Evolutionary conservation across 2,888 invertebrate species (phyloP).

Genomic region (Cataglyphis albicans): DNA sequence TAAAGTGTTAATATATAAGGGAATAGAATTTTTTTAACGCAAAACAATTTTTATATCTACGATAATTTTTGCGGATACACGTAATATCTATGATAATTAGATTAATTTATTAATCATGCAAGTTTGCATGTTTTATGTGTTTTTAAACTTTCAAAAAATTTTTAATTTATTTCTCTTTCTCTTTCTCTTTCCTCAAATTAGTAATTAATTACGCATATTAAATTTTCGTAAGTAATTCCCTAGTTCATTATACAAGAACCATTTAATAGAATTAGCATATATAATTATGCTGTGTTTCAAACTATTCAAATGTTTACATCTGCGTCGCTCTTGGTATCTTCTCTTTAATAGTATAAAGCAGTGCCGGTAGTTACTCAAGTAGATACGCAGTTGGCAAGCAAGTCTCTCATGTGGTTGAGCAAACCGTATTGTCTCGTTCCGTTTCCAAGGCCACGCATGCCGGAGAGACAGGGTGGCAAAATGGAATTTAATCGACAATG

Average conservation of each 20-base stretch:
- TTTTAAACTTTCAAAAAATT: not conserved
- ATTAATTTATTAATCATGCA: not conserved
- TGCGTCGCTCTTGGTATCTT: not conserved
- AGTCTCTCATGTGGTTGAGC: conserved; percentile 35
- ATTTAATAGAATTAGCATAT: not conserved
- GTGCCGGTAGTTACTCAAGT: conserved; percentile 39
- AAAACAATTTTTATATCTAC: not conserved
- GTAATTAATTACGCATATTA: not conserved
- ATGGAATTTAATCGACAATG: conserved; percentile 78
- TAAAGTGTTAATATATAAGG: not conserved
- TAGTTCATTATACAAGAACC: not conserved
- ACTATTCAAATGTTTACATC: conserved; percentile 35
- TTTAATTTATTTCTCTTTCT: not conserved
- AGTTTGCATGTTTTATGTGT: not conserved
- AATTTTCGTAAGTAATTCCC: not conserved
- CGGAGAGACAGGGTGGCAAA: conserved; percentile 39
- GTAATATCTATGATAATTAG: not conserved
- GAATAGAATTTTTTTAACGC: not conserved
- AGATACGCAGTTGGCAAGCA: conserved; percentile 42
- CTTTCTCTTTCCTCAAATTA: not conserved
- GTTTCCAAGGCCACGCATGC: conserved; percentile 45
- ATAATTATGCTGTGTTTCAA: not conserved
- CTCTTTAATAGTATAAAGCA: conserved; percentile 43
- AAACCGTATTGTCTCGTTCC: conserved; percentile 51
- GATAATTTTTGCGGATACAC: not conserved